Percentiles rank a stretch among this genome's conserved stretches.
Conservation (phyloP, 2,797 vertebrate species). For the Rhodeus uyekii region DNA sequence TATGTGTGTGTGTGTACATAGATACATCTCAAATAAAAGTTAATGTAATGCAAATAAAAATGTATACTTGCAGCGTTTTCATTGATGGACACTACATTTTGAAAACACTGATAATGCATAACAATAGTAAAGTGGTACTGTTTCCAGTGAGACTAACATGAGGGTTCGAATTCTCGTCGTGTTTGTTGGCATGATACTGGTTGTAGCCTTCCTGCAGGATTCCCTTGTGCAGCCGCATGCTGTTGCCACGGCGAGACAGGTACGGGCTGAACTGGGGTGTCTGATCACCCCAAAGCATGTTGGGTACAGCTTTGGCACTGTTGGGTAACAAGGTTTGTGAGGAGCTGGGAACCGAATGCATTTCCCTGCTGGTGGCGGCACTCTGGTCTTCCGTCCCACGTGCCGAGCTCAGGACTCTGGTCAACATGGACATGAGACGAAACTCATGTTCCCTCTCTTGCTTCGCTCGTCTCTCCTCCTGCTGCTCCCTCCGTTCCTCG, state of each 20-base stretch:
- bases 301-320: conserved; percentile 46
- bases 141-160: conserved; percentile 77
- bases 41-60: background rate
- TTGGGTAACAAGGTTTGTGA: conserved; percentile 53
- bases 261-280: conserved; percentile 58
- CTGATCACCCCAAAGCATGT: conserved; percentile 48
- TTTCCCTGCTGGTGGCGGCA: background rate
- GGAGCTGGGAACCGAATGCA: background rate
- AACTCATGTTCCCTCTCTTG: conserved; percentile 84
- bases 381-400: conserved; percentile 45
- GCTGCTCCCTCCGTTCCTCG: conserved; percentile 81
- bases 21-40: too few species aligned
- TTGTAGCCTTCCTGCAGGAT: conserved; percentile 84
- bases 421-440: conserved; percentile 82
- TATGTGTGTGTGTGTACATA: too few species aligned
- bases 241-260: conserved; percentile 79
- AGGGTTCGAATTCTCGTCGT: conserved; percentile 87
- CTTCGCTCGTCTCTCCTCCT: conserved; percentile 81
- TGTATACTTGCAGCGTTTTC: background rate
- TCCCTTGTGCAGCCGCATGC: conserved; percentile 77
- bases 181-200: conserved; percentile 81
- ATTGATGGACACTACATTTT: too few species aligned
- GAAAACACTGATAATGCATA: background rate
- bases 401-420: conserved; percentile 73
- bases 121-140: background rate